Evolutionary conservation across 1,140 invertebrate genomes (phyloP).

Genomic region (Pissodes strobi): DNA sequence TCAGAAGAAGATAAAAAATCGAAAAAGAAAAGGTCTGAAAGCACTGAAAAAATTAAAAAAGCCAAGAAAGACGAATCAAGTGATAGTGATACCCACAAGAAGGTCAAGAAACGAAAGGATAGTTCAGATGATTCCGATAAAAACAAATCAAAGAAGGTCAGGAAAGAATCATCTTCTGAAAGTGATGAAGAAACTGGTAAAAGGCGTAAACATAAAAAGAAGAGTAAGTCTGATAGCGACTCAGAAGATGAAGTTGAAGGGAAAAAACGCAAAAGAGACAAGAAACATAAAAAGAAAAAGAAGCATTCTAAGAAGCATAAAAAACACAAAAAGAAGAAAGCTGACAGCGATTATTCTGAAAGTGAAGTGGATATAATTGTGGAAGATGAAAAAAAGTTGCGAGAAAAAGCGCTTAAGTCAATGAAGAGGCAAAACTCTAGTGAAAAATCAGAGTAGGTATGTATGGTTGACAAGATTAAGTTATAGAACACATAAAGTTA

Average conservation of each 20-base stretch:
- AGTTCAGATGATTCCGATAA: slow-evolving; percentile 55
- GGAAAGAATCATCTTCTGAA: slow-evolving; percentile 71
- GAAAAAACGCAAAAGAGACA: slow-evolving; percentile 72
- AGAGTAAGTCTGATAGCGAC: slow-evolving; percentile 50
- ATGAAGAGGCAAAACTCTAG: slow-evolving; percentile 64
- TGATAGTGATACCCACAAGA: slow-evolving; percentile 59
- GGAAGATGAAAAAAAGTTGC: slow-evolving; percentile 84
- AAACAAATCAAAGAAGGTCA: slow-evolving; percentile 61
- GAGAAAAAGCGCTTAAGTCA: slow-evolving; percentile 81
- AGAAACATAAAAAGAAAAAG: slow-evolving; percentile 73
- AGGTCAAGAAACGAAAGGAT: slow-evolving; percentile 57
- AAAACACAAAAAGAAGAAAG: slow-evolving; percentile 70
- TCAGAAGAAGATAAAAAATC: slow-evolving; percentile 55
- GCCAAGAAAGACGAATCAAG: slow-evolving; percentile 60
- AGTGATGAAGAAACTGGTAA: slow-evolving; percentile 59
- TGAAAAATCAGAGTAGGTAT: slow-evolving; percentile 50
- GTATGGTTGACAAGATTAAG: background rate
- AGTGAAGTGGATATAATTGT: slow-evolving; percentile 65
- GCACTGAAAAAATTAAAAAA: slow-evolving; percentile 58
- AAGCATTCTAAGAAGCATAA: slow-evolving; percentile 70
- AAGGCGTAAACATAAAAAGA: slow-evolving; percentile 51
- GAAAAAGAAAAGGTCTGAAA: slow-evolving; percentile 44
- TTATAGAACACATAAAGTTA: background rate
- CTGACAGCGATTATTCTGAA: slow-evolving; percentile 65
- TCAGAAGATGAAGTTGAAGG: slow-evolving; percentile 70